Evolutionary conservation across 1,140 invertebrate genomes (phyloP).

Genomic region (Aphelenchoides fujianensis): DNA sequence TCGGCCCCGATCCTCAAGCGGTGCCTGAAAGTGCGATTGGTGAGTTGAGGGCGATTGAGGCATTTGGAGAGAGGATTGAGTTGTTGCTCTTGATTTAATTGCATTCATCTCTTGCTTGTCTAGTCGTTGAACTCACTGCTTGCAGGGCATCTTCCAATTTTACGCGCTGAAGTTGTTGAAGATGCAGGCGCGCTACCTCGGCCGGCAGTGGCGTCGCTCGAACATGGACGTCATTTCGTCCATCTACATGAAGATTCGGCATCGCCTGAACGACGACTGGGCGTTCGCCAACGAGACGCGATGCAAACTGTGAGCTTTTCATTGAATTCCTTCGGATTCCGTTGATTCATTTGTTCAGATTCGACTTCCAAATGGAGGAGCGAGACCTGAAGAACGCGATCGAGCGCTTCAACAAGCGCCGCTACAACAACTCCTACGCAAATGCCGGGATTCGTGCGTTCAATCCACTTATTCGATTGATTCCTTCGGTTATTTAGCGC

Average conservation of each 20-base stretch:
- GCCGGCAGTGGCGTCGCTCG: conserved; percentile 94
- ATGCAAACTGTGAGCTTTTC: conserved; percentile 86
- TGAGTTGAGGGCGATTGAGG: too few species aligned
- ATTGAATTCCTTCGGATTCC: not conserved
- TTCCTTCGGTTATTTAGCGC: too few species aligned
- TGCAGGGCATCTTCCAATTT: conserved; percentile 92
- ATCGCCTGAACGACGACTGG: conserved; percentile 96
- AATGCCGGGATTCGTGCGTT: too few species aligned
- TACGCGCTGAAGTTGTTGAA: conserved; percentile 96
- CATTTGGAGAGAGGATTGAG: not conserved
- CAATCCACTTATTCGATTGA: too few species aligned
- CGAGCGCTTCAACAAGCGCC: conserved; percentile 87
- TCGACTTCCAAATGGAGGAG: conserved; percentile 98
- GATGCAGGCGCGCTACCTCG: conserved; percentile 99
- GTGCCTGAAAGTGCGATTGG: conserved; percentile 74
- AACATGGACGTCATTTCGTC: conserved; percentile 99
- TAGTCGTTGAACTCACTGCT: not conserved
- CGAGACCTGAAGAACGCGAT: conserved; percentile 86
- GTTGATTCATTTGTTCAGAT: too few species aligned
- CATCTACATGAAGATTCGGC: conserved; percentile 88
- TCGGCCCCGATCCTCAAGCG: conserved; percentile 95
- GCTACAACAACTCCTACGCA: conserved; percentile 70
- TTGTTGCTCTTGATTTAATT: not conserved
- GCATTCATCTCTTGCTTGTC: conserved; percentile 22
- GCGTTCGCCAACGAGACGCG: conserved; percentile 98